Percentiles rank a stretch among this genome's conserved stretches.
phyloP scores from a whole-genome alignment of 92 coral and sea anemone genomes.

The Montipora capitata region DNA sequence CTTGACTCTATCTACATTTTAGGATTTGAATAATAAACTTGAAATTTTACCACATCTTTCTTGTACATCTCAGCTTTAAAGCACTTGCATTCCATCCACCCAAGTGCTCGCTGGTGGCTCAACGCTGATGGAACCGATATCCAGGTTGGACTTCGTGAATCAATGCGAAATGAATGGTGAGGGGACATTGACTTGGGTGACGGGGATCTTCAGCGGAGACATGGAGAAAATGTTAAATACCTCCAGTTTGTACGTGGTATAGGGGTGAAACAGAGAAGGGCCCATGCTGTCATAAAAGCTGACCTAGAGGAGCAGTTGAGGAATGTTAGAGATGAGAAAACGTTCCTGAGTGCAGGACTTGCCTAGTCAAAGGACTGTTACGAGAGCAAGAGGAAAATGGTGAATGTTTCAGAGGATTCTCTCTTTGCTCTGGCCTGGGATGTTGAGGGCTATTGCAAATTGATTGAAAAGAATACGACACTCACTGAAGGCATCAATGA shows the following conservation, averaged over 20 bases:
- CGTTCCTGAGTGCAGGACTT: constrained; percentile 32
- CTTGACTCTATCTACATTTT: neutral
- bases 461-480: constrained; percentile 50
- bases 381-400: neutral
- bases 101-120: constrained; percentile 43
- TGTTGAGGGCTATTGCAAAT: constrained; percentile 57
- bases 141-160: constrained; percentile 48
- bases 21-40: neutral
- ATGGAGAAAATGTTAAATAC: constrained; percentile 29
- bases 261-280: constrained; percentile 35
- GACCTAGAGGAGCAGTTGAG: constrained; percentile 38
- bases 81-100: constrained; percentile 17
- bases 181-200: constrained; percentile 59
- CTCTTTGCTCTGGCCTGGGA: constrained; percentile 78
- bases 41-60: neutral
- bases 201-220: constrained; percentile 29
- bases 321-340: constrained; percentile 21
- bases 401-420: constrained; percentile 65
- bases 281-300: constrained; percentile 25
- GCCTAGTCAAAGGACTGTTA: constrained; percentile 36
- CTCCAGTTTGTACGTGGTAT: constrained; percentile 48
- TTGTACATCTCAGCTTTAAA: constrained; percentile 35
- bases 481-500: constrained; percentile 13
- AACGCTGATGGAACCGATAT: constrained; percentile 63
- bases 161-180: constrained; percentile 52